Evolutionary conservation across 2,888 invertebrate species (phyloP).

Genomic region (Acrobasis suavella): DNA sequence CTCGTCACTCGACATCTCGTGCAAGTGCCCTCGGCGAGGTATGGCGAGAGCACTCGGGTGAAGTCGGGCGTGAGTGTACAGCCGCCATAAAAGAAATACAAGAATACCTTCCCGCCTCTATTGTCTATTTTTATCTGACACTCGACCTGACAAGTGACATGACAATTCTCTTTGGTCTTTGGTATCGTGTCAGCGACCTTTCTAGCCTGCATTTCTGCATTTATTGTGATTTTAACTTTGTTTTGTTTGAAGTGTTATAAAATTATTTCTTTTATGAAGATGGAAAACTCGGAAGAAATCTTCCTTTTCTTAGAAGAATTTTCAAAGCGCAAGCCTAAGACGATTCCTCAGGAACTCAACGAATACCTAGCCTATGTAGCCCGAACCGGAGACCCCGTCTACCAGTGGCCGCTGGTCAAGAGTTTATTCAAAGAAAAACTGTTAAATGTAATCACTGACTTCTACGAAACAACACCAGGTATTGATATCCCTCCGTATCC

Average conservation of each 20-base stretch:
- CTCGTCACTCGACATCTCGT: too few relatives aligned
- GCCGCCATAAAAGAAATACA: too few relatives aligned
- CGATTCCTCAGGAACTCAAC: conserved; percentile 93
- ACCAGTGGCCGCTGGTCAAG: conserved; percentile 94
- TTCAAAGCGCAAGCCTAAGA: conserved; percentile 87
- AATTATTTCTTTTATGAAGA: conserved; percentile 44
- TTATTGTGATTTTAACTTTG: background rate
- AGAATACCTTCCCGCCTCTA: too few relatives aligned
- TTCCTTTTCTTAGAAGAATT: conserved; percentile 92
- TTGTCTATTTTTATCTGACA: too few relatives aligned
- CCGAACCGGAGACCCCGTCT: conserved; percentile 96
- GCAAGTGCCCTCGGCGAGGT: too few relatives aligned
- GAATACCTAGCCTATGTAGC: conserved; percentile 95
- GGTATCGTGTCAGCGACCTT: background rate
- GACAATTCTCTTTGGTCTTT: background rate
- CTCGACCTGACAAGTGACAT: background rate
- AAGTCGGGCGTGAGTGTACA: too few relatives aligned
- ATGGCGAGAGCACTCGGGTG: too few relatives aligned
- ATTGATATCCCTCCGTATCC: conserved; percentile 93
- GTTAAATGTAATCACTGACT: conserved; percentile 92
- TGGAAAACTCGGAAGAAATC: conserved; percentile 94
- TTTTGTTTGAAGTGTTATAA: background rate
- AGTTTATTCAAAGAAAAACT: conserved; percentile 94
- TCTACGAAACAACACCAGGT: conserved; percentile 90
- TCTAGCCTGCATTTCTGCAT: background rate